A percentile compares a stretch with the other conserved stretches of the same genome.
phyloP scores from a whole-genome alignment of 2,797 vertebrate species.

The Phaenicophaeus curvirostris region DNA sequence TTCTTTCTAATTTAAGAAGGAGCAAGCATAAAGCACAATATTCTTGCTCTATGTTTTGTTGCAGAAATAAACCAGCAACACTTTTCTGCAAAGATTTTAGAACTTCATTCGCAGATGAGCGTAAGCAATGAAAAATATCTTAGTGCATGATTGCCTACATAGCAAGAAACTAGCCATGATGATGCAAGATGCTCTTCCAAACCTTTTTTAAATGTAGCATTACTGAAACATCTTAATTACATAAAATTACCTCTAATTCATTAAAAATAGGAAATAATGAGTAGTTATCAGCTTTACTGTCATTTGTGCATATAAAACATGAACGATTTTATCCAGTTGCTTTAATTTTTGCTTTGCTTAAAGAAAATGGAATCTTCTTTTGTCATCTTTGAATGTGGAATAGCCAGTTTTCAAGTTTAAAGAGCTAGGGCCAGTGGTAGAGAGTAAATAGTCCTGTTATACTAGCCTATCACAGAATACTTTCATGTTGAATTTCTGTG shows the following conservation, averaged over 20 bases:
- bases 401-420: background rate
- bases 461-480: background rate
- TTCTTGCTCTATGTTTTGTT: background rate
- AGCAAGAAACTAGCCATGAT: background rate
- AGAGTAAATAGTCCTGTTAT: background rate
- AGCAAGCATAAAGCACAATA: constrained; percentile 26
- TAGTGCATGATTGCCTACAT: background rate
- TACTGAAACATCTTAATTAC: background rate
- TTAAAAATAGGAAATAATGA: background rate
- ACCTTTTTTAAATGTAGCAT: background rate
- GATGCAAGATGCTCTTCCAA: background rate
- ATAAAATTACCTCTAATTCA: background rate
- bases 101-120: constrained; percentile 21
- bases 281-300: background rate
- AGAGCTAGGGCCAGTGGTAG: background rate
- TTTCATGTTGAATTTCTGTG: background rate
- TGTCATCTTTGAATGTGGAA: background rate
- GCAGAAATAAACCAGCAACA: constrained; percentile 12
- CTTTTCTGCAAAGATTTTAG: background rate
- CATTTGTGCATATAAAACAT: background rate
- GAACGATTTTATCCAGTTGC: background rate
- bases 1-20: constrained; percentile 42
- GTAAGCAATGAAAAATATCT: background rate
- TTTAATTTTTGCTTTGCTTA: background rate
- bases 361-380: background rate